phyloP scores from a whole-genome alignment of 2,797 vertebrate species.

The Pantherophis vulpinus region DNA sequence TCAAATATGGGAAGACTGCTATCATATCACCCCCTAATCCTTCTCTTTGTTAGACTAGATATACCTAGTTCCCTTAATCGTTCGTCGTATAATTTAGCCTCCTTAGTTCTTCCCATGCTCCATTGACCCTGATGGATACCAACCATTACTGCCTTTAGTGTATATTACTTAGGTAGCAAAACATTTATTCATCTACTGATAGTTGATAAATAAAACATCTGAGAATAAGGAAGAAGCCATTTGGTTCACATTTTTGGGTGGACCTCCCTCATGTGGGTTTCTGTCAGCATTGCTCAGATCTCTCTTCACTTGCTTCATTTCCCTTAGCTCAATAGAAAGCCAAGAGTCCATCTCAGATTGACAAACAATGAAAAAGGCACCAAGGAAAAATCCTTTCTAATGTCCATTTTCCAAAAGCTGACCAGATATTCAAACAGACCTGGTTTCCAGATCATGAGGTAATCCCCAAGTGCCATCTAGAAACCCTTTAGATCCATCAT shows the following conservation, averaged over 20 bases:
- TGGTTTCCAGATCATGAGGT: neutral
- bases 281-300: neutral
- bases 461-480: neutral
- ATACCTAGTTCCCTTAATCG: neutral
- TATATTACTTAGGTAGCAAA: neutral
- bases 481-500: neutral
- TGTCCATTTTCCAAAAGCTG: neutral
- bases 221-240: neutral
- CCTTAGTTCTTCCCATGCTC: neutral
- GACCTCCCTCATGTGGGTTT: neutral
- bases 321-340: neutral
- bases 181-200: neutral
- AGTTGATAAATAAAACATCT: neutral
- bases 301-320: neutral
- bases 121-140: neutral
- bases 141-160: neutral
- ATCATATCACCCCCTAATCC: neutral
- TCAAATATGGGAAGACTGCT: neutral
- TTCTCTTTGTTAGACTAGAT: neutral
- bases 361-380: neutral
- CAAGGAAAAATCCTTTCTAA: neutral
- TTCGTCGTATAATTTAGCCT: neutral
- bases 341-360: neutral
- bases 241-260: neutral
- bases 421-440: neutral